A percentile compares a stretch with the other conserved stretches of the same genome.
Conservation (phyloP, 2,888 invertebrate species). For the Drosophila maculinotata region DNA sequence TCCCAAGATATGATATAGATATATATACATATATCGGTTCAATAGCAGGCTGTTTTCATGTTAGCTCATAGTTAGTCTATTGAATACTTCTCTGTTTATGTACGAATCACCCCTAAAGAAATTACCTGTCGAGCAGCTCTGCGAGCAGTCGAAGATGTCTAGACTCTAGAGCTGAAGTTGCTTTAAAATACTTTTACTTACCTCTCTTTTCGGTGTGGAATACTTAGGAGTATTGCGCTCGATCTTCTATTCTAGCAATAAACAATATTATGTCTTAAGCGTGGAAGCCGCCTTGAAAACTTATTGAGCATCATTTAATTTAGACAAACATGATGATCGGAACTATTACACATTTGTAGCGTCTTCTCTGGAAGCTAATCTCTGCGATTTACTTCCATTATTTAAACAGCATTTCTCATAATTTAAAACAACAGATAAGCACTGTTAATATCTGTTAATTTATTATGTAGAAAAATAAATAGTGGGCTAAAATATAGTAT, state of each 20-base stretch:
- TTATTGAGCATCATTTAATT: constrained; percentile 40
- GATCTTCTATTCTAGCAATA: constrained; percentile 63
- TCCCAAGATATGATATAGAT: constrained; percentile 11
- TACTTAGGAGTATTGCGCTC: constrained; percentile 28
- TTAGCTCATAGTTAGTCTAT: constrained; percentile 74
- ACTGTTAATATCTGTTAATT: constrained; percentile 20
- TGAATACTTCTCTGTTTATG: constrained; percentile 60
- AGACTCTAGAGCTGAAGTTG: constrained; percentile 21
- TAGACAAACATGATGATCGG: not conserved
- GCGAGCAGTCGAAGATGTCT: constrained; percentile 10
- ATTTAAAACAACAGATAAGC: constrained; percentile 13
- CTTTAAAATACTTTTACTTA: constrained; percentile 37
- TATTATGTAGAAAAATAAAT: constrained; percentile 18
- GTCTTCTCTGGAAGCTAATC: not conserved
- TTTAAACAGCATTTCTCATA: constrained; percentile 22
- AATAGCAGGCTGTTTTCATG: constrained; percentile 70
- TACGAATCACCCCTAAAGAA: constrained; percentile 19
- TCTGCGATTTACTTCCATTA: constrained; percentile 7
- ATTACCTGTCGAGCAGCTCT: constrained; percentile 7
- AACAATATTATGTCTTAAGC: constrained; percentile 68
- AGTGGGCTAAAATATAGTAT: constrained; percentile 10
- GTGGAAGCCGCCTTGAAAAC: constrained; percentile 42
- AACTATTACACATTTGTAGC: not conserved
- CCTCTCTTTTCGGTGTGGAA: constrained; percentile 28
- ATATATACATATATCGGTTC: too few relatives aligned